These are phyloP conservation scores for Morus bassanus DNA, from an alignment of 2,797 vertebrate species.

Conservation along the genomic window DNA sequence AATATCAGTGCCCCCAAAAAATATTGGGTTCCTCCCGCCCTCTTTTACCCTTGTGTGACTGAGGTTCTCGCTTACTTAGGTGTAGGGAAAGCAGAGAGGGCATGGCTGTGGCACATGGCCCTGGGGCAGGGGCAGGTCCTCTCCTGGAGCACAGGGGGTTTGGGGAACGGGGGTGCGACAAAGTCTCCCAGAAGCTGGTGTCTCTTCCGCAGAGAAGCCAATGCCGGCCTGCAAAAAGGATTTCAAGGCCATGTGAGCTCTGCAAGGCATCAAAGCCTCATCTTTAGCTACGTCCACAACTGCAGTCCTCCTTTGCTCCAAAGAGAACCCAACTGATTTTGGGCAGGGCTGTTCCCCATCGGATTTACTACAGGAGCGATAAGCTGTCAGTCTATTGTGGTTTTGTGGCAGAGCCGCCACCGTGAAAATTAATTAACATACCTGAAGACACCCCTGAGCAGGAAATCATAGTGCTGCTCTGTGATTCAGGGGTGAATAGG, in stretches of 20 bases:
- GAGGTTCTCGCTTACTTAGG: neutral
- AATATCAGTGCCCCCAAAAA: neutral
- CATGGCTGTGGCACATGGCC: rapidly evolving
- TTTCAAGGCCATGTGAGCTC: neutral
- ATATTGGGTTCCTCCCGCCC: rapidly evolving
- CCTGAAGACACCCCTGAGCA: conserved; percentile 59
- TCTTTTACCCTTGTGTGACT: rapidly evolving
- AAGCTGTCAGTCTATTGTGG: conserved; percentile 1
- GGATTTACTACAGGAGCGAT: neutral
- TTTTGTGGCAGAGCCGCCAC: conserved; percentile 14
- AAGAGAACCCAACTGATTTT: neutral
- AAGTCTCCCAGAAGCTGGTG: neutral
- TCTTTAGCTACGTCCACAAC: neutral
- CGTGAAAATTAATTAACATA: conserved; percentile 62
- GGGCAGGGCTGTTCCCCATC: neutral
- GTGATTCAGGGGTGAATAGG: conserved; percentile 70
- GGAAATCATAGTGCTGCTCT: conserved; percentile 66
- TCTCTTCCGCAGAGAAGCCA: neutral
- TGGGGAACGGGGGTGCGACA: rapidly evolving
- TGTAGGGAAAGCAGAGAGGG: neutral
- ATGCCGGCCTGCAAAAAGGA: neutral
- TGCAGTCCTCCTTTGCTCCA: neutral
- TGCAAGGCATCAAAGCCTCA: neutral
- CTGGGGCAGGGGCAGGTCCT: neutral
- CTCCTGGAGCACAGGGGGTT: neutral